phyloP scores from a whole-genome alignment of 2,888 invertebrate genomes.

The Lasioglossum malachurum region DNA sequence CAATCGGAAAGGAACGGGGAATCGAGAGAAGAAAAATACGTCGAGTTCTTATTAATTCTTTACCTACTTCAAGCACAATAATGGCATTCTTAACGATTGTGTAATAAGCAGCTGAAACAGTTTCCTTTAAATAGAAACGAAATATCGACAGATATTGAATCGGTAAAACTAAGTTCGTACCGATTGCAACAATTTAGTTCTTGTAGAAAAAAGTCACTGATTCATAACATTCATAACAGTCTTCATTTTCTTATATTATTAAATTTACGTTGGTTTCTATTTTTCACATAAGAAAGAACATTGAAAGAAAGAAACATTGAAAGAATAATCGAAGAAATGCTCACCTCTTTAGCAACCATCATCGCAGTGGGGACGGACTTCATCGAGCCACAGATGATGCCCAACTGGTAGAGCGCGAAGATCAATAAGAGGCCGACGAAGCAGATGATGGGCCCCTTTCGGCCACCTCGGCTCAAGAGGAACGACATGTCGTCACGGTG shows the following conservation, averaged over 20 bases:
- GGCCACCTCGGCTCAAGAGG: conserved; percentile 82
- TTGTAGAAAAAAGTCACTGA: neutral
- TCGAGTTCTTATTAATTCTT: neutral
- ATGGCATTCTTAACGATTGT: neutral
- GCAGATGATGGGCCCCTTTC: conserved; percentile 84
- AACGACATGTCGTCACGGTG: conserved; percentile 79
- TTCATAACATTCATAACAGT: too few species aligned
- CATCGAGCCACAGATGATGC: conserved; percentile 82
- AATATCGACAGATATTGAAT: neutral
- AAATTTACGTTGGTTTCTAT: too few species aligned
- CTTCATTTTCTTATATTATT: too few species aligned
- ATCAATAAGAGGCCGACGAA: conserved; percentile 82
- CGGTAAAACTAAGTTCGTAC: neutral
- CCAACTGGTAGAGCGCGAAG: conserved; percentile 84
- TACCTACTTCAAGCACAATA: neutral
- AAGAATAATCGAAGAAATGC: conserved; percentile 4
- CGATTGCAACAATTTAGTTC: neutral
- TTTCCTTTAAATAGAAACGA: neutral
- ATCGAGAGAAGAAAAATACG: neutral
- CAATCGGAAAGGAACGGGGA: neutral
- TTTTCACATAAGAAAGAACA: too few species aligned
- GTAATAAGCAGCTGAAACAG: neutral
- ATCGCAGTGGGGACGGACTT: conserved; percentile 79
- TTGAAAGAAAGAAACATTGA: too few species aligned
- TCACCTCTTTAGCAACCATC: conserved; percentile 85